phyloP scores from a whole-genome alignment of 92 coral and sea anemone genomes.

The Bergia sp. region DNA sequence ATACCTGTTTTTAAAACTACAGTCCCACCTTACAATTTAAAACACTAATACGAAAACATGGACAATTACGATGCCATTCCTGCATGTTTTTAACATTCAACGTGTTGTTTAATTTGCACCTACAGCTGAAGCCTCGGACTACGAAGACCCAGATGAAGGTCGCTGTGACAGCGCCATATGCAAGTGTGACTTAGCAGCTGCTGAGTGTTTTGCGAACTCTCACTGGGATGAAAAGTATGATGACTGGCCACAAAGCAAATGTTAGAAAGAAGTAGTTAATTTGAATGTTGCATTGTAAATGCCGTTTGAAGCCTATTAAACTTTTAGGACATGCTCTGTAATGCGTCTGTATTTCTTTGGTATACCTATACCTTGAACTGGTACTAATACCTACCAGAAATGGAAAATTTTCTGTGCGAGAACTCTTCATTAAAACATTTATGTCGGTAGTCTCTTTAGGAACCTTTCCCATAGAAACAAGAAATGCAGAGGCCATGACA shows the following conservation, averaged over 20 bases:
- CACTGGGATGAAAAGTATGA: constrained; percentile 28
- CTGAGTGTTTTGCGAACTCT: constrained; percentile 49
- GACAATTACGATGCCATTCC: too few relatives aligned
- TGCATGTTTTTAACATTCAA: too few relatives aligned
- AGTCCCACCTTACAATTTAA: too few relatives aligned
- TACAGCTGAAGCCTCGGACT: constrained; percentile 10
- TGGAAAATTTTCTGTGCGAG: too few relatives aligned
- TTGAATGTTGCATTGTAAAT: neutral
- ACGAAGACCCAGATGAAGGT: constrained; percentile 20
- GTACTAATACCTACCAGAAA: too few relatives aligned
- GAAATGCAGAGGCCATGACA: too few relatives aligned
- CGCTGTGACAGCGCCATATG: constrained; percentile 62
- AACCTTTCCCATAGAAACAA: too few relatives aligned
- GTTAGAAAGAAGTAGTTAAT: neutral
- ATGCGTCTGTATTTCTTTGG: neutral
- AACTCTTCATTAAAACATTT: too few relatives aligned
- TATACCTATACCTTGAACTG: too few relatives aligned
- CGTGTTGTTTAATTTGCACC: neutral
- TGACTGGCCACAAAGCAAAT: constrained; percentile 32
- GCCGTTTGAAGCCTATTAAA: neutral
- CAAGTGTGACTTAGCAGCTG: constrained; percentile 61
- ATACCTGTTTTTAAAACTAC: too few relatives aligned
- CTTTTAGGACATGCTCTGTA: neutral
- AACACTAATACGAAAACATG: too few relatives aligned
- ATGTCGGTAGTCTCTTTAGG: too few relatives aligned